A percentile compares a stretch with the other conserved stretches of the same genome.
Conservation (phyloP, 1,140 invertebrate genomes). For the Drosophila takahashii region DNA sequence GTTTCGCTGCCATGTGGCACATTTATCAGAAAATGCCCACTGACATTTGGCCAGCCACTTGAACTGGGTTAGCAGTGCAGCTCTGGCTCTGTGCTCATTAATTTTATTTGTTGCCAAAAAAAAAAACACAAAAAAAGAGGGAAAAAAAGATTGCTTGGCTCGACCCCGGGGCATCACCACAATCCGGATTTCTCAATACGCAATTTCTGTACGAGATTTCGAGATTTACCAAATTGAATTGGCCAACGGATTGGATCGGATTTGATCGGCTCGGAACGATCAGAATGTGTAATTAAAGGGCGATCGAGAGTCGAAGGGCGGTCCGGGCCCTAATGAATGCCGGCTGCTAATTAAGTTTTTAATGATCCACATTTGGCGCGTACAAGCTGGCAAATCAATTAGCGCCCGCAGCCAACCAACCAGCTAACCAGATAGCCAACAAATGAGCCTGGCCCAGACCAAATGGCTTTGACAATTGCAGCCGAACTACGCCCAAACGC, state of each 20-base stretch:
- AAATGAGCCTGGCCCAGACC: slow-evolving; percentile 49
- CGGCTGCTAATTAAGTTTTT: slow-evolving; percentile 58
- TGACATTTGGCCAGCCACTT: slow-evolving; percentile 78
- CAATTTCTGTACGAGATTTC: slow-evolving; percentile 55
- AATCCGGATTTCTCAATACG: slow-evolving; percentile 72
- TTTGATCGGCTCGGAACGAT: slow-evolving; percentile 15
- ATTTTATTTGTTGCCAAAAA: slow-evolving; percentile 66
- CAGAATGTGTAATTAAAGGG: slow-evolving; percentile 55
- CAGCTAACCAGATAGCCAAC: slow-evolving; percentile 34
- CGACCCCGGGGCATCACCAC: slow-evolving; percentile 32
- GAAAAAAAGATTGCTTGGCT: slow-evolving; percentile 29
- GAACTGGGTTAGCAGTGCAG: slow-evolving; percentile 69
- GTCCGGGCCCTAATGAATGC: slow-evolving; percentile 50
- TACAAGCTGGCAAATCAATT: slow-evolving; percentile 62
- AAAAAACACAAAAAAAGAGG: neutral
- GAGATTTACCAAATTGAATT: slow-evolving; percentile 49
- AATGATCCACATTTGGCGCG: slow-evolving; percentile 46
- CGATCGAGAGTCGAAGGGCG: slow-evolving; percentile 55
- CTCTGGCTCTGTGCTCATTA: slow-evolving; percentile 58
- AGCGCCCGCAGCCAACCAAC: slow-evolving; percentile 53
- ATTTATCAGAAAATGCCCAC: slow-evolving; percentile 79
- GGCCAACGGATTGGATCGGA: slow-evolving; percentile 36
- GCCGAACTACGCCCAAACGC: slow-evolving; percentile 73
- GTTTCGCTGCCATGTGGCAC: slow-evolving; percentile 62
- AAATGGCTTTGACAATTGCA: slow-evolving; percentile 79